A percentile compares a stretch with the other conserved stretches of the same genome.
These are phyloP conservation scores for Chelon auratus DNA, from an alignment of 2,797 vertebrate genomes.

Conservation along the genomic window DNA sequence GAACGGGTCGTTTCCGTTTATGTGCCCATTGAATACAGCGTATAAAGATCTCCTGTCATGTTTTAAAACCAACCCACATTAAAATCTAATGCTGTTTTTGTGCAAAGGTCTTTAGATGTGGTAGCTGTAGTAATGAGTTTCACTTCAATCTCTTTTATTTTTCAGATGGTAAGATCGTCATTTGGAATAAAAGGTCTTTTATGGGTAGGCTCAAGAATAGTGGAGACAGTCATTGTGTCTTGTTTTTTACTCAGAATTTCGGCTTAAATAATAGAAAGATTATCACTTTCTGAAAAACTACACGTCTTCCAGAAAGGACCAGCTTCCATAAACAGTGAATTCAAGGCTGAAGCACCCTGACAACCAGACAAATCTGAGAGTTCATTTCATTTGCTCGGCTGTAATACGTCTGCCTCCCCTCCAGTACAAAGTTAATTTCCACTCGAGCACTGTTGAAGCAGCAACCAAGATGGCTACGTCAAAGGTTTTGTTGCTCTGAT, in stretches of 20 bases:
- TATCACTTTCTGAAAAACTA: no score
- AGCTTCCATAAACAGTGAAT: background rate
- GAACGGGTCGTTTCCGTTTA: conserved; percentile 23
- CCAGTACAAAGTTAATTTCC: no score
- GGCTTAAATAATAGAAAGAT: background rate
- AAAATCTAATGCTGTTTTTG: background rate
- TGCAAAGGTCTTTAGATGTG: conserved; percentile 14
- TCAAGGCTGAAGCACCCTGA: background rate
- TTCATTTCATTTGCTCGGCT: no score
- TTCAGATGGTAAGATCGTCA: background rate
- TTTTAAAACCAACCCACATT: conserved; percentile 18
- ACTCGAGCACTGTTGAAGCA: no score
- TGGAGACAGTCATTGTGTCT: background rate
- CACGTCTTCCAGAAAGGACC: background rate
- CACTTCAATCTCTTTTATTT: conserved; percentile 9
- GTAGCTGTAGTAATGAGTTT: conserved; percentile 10
- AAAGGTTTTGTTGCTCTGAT: no score
- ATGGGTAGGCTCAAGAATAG: background rate
- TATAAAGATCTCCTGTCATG: background rate
- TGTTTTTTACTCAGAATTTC: conserved; percentile 3
- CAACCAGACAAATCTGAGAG: no score
- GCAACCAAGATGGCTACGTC: no score
- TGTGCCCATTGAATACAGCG: conserved; percentile 3
- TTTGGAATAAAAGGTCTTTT: conserved; percentile 10
- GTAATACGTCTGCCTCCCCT: no score